phyloP scores from a whole-genome alignment of 2,888 invertebrate species.

The Pasiphila rectangulata region DNA sequence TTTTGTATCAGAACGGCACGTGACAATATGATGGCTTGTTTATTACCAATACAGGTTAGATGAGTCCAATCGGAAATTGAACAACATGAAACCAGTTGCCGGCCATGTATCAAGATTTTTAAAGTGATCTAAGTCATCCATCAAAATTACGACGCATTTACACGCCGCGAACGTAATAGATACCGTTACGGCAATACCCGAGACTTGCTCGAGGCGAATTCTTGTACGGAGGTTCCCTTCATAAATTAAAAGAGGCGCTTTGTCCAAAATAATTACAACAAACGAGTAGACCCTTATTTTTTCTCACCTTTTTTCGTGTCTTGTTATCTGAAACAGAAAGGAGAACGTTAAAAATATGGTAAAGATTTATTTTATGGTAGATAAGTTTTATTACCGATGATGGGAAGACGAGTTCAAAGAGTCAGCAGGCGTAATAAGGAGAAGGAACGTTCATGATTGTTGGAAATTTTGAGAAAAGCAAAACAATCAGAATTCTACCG shows the following conservation, averaged over 20 bases:
- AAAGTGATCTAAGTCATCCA: conserved; percentile 45
- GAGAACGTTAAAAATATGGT: conserved; percentile 53
- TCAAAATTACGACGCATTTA: conserved; percentile 59
- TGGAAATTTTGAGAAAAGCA: no score
- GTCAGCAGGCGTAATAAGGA: no score
- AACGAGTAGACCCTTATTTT: background rate
- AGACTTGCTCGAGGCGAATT: conserved; percentile 9
- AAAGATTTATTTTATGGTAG: no score
- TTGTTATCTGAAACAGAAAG: conserved; percentile 65
- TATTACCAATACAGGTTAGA: no score
- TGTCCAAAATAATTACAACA: background rate
- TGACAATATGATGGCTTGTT: no score
- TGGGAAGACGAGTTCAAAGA: no score
- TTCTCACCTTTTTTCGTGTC: conserved; percentile 37
- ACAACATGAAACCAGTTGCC: no score
- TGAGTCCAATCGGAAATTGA: no score
- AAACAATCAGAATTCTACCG: no score
- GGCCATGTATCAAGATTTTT: background rate
- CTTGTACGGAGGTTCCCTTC: background rate
- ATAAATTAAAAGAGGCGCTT: conserved; percentile 3
- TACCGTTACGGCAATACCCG: conserved; percentile 47
- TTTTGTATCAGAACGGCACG: no score
- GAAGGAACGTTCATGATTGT: no score
- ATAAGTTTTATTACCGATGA: no score
- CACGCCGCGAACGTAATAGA: conserved; percentile 42